phyloP scores from a whole-genome alignment of 2,888 invertebrate genomes.

The Trichacis sp. region DNA sequence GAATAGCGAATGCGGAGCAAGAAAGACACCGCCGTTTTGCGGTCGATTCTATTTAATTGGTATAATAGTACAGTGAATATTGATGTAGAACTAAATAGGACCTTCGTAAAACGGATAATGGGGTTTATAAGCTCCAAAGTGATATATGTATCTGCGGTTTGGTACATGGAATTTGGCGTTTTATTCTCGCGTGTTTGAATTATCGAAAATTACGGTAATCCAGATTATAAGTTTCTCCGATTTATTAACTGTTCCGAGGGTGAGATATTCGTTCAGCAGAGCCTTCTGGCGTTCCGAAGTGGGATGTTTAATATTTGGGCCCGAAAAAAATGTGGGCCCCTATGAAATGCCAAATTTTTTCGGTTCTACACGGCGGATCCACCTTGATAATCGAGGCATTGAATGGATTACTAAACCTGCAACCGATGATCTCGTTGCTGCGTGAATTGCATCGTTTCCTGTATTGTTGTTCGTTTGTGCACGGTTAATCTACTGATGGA shows the following conservation, averaged over 20 bases:
- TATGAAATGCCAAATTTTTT: no score
- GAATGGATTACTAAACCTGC: no score
- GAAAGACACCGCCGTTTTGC: constrained; percentile 39
- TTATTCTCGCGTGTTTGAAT: neutral
- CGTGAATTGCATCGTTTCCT: neutral
- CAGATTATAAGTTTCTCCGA: no score
- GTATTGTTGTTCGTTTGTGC: neutral
- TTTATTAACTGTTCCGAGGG: no score
- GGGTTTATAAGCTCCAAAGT: constrained; percentile 4
- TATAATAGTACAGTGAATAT: constrained; percentile 31
- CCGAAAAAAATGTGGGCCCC: no score
- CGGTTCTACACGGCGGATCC: no score
- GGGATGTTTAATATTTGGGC: no score
- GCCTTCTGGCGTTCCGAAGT: no score
- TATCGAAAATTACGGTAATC: constrained; percentile 3
- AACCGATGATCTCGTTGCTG: no score
- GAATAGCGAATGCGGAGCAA: constrained; percentile 34
- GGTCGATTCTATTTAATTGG: constrained; percentile 40
- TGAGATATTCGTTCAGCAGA: no score
- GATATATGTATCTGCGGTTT: constrained; percentile 7
- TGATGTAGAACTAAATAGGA: constrained; percentile 31
- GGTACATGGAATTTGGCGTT: neutral
- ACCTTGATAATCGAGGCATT: no score
- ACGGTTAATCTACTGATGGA: constrained; percentile 4
- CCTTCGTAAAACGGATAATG: constrained; percentile 19